Evolutionary conservation across 1,140 invertebrate genomes (phyloP).

Genomic region (Drosophila lowei): DNA sequence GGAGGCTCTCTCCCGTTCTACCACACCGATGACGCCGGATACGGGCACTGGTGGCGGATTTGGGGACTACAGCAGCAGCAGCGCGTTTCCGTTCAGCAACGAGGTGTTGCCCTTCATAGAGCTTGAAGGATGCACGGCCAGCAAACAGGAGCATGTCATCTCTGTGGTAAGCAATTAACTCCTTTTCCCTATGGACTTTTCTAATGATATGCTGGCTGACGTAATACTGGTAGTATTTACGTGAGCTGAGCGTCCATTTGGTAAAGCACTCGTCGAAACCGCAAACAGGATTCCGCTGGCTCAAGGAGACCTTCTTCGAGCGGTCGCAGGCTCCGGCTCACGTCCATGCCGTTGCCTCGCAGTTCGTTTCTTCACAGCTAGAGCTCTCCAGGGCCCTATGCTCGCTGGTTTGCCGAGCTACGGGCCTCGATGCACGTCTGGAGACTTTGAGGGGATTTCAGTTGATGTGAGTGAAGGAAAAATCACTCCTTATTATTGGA

Average conservation of each 20-base stretch:
- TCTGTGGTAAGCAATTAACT: conserved; percentile 87
- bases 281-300: conserved; percentile 81
- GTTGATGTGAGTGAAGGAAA: conserved; percentile 86
- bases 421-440: conserved; percentile 86
- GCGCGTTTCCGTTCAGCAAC: conserved; percentile 82
- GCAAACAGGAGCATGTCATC: conserved; percentile 93
- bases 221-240: conserved; percentile 86
- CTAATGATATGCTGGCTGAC: background rate
- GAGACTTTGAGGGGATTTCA: conserved; percentile 90
- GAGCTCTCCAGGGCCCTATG: conserved; percentile 90
- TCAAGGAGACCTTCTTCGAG: conserved; percentile 83
- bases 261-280: conserved; percentile 86
- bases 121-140: conserved; percentile 92
- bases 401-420: conserved; percentile 88
- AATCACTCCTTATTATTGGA: no score
- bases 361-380: conserved; percentile 90
- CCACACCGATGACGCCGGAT: conserved; percentile 91
- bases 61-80: conserved; percentile 82
- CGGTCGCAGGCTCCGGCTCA: conserved; percentile 87
- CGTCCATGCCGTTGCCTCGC: conserved; percentile 91
- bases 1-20: conserved; percentile 91
- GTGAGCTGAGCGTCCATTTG: conserved; percentile 91
- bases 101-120: conserved; percentile 90
- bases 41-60: conserved; percentile 83
- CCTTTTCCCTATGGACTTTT: background rate